These are phyloP conservation scores for Peromyscus nudipes DNA, from an alignment of 2,797 vertebrate species.

Conservation along the genomic window DNA sequence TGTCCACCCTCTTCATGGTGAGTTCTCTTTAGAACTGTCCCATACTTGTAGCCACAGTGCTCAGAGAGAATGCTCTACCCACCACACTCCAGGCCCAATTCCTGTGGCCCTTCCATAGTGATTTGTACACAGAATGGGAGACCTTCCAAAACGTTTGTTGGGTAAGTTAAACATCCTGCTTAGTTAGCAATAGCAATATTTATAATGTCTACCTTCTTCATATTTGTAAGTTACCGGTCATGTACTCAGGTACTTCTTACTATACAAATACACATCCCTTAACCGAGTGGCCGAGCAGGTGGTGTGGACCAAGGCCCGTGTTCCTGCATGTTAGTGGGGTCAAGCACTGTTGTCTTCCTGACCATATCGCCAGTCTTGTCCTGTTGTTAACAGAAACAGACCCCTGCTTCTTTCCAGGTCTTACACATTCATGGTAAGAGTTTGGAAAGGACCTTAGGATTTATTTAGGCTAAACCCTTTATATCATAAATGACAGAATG, in stretches of 20 bases:
- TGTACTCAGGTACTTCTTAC: neutral
- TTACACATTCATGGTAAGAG: neutral
- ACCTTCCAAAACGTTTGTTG: neutral
- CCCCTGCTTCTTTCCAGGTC: neutral
- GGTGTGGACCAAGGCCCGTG: neutral
- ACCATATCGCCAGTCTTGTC: neutral
- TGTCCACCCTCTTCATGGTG: neutral
- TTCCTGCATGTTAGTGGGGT: neutral
- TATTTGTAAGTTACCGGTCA: neutral
- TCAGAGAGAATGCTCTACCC: neutral
- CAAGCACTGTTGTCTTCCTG: neutral
- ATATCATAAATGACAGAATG: conserved; percentile 44
- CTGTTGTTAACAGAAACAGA: neutral
- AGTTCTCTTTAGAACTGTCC: neutral
- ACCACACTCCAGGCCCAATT: neutral
- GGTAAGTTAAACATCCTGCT: neutral
- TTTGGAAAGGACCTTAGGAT: conserved; percentile 28
- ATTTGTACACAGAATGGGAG: neutral
- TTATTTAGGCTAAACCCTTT: conserved; percentile 34
- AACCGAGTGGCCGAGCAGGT: neutral
- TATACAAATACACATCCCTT: neutral
- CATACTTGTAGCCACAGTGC: accelerated
- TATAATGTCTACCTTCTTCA: conserved; percentile 19
- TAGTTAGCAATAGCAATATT: conserved; percentile 34
- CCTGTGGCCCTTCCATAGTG: no score